Base-by-base conservation (phyloP, 1,140 invertebrate species). In the Metopolophium dirhodum region DNA sequence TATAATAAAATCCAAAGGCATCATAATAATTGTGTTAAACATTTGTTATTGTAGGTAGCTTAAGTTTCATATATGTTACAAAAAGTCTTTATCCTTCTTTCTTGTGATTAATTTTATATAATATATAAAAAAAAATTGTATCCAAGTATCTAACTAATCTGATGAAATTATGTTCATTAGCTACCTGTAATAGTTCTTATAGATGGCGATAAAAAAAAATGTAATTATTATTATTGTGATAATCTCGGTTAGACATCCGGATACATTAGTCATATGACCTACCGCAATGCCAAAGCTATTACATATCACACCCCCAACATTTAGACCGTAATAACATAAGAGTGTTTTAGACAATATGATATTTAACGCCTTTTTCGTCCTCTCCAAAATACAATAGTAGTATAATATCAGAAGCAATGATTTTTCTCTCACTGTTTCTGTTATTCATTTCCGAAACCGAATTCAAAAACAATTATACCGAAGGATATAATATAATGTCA, bases 361-460 rank as follows among this genome's bases (percentile, higher is more conserved):
- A 91, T 91, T 91, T 91, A 91, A 91, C 90, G 90, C 90, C 61
- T 91, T 91, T 77, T 91, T 91, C 45, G 57, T 20, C 45, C 68
- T 82, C 68, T 47, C 68, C 23, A 45, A 77, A 49, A 91, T 22
- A 91, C 61, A 91, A 91, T 91, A 47, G 54, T 68, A 30, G 89
- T 49, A 35, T 47, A 54, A 35, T 92, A 82, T 35, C 91, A 92
- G 68, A 47, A 92, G 57, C 90, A 11, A 91, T 82, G 68, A 92
- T 83, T 90, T 87, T 90, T 41, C 51, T 54, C 87, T 88, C 87
- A 9, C 47, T 54, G 47, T 54, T 61, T 11, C 35, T 90, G 14
- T 61, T 14, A 77, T n/a, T 51, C n/a, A 85, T 92, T 92, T 92
- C 68, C 68, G 77, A 85, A 92, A 92, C n/a, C 45, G 45, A 91